A percentile compares a stretch with the other conserved stretches of the same genome.
Evolutionary conservation across 2,888 invertebrate species (phyloP).

Genomic region (Megastigmus dorsalis): DNA sequence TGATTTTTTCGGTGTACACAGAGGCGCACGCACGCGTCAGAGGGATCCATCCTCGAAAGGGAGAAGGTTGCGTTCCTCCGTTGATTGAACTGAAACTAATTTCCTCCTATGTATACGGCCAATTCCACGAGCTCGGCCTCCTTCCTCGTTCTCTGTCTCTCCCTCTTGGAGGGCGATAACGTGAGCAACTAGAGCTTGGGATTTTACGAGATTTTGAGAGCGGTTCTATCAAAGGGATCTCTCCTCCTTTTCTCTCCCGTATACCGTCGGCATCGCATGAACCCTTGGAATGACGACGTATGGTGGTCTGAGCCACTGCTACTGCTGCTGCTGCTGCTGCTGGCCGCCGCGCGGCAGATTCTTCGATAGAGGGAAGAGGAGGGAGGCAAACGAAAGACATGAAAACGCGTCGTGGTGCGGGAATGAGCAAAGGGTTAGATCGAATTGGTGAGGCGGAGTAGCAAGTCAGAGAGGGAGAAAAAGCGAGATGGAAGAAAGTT

Average conservation of each 20-base stretch:
- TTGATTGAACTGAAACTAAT: conserved; percentile 60
- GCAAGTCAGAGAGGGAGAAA: background rate
- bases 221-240: conserved; percentile 59
- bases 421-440: too few species aligned
- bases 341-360: background rate
- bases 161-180: conserved; percentile 42
- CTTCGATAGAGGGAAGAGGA: background rate
- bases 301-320: background rate
- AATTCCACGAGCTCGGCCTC: background rate
- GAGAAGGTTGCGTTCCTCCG: conserved; percentile 1
- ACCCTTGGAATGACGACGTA: conserved; percentile 47
- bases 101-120: conserved; percentile 45
- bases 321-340: too few species aligned
- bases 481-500: background rate
- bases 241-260: conserved; percentile 20
- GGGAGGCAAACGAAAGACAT: background rate
- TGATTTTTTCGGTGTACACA: too few species aligned
- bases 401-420: background rate
- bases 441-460: background rate
- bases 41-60: background rate
- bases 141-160: conserved; percentile 25
- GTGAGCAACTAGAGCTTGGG: conserved; percentile 39
- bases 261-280: too few species aligned
- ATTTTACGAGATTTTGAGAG: conserved; percentile 65
- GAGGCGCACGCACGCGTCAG: too few species aligned